A percentile compares a stretch with the other conserved stretches of the same genome.
Evolutionary conservation across 2,888 invertebrate species (phyloP).

Genomic region (Abrostola triplasia): DNA sequence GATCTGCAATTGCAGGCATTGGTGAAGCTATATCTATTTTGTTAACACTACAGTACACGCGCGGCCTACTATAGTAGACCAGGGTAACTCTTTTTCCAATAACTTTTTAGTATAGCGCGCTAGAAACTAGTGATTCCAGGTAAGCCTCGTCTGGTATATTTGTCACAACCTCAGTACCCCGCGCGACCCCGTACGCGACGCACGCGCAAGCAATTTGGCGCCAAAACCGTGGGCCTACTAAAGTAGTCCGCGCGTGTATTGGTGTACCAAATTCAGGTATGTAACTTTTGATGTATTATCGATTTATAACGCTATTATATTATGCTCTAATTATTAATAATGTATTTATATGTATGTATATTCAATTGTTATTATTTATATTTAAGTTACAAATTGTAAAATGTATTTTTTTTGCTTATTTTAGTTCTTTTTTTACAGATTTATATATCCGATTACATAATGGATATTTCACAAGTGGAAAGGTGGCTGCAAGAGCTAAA

Average conservation of each 20-base stretch:
- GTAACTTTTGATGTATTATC: too few species aligned
- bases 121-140: too few species aligned
- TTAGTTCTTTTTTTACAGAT: not conserved
- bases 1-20: too few species aligned
- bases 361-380: not conserved
- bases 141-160: too few species aligned
- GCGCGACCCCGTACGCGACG: too few species aligned
- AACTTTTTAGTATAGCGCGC: not conserved
- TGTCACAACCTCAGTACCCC: too few species aligned
- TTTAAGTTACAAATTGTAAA: not conserved
- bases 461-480: constrained; percentile 1
- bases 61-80: constrained; percentile 7
- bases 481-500: constrained; percentile 2
- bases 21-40: too few species aligned
- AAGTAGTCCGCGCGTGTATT: too few species aligned
- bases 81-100: not conserved
- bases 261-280: too few species aligned
- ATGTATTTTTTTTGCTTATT: not conserved
- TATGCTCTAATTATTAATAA: not conserved
- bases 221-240: too few species aligned
- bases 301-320: too few species aligned
- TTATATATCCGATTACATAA: constrained; percentile 2
- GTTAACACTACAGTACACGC: not conserved
- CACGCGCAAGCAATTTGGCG: too few species aligned
- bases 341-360: not conserved